phyloP scores from a whole-genome alignment of 2,888 invertebrate species.

The Nephrotoma appendiculata region DNA sequence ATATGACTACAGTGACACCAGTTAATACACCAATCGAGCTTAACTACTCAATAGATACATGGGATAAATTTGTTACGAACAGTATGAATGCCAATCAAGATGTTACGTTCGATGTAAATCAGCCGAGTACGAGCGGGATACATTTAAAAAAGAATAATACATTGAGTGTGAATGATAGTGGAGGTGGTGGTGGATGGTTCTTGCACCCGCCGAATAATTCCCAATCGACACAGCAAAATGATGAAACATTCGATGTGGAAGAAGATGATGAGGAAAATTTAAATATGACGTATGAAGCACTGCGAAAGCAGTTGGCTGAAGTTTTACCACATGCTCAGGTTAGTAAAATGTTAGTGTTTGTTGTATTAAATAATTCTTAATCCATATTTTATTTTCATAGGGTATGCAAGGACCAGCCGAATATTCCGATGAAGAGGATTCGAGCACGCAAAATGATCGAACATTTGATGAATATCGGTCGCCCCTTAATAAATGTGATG shows the following conservation, averaged over 20 bases:
- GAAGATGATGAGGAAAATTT: slow-evolving; percentile 13
- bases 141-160: not conserved
- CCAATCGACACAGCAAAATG: not conserved
- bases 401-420: slow-evolving; percentile 13
- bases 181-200: slow-evolving; percentile 13
- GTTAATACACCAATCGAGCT: slow-evolving; percentile 18
- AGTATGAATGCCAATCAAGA: slow-evolving; percentile 1
- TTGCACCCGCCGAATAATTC: slow-evolving; percentile 13
- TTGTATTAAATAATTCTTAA: not conserved
- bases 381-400: slow-evolving; percentile 1
- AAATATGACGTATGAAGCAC: slow-evolving; percentile 14
- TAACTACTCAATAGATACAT: slow-evolving; percentile 15
- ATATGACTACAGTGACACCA: slow-evolving; percentile 16
- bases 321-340: slow-evolving; percentile 14
- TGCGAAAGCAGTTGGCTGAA: slow-evolving; percentile 16
- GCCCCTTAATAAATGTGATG: slow-evolving; percentile 12
- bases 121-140: not conserved
- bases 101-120: not conserved
- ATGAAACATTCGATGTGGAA: slow-evolving; percentile 12
- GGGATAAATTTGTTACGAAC: slow-evolving; percentile 14
- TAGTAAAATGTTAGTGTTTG: not conserved
- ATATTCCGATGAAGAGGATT: slow-evolving; percentile 15
- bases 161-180: not conserved
- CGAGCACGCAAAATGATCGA: not conserved
- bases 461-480: slow-evolving; percentile 15